Base-by-base conservation (phyloP, 2,888 invertebrate species). In the Andricus quercusramuli region DNA sequence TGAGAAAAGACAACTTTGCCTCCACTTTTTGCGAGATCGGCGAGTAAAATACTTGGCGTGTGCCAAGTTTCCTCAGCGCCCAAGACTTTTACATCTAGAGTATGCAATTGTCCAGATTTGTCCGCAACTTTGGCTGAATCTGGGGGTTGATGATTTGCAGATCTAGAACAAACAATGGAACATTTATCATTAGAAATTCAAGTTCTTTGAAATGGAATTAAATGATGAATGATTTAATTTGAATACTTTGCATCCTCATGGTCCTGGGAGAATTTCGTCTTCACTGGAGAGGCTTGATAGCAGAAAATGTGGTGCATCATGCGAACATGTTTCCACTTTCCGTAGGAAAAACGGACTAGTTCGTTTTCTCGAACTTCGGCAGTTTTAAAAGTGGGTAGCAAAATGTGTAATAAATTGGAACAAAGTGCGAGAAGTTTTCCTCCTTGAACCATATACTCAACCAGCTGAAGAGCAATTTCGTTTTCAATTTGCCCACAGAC, bases 271-370 rank as follows among this genome's bases (percentile, higher is more conserved):
- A 97, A 97, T 89, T 96, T 96, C 87, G 97, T 96, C 91, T 96
- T 96, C 2, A 96, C 96, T 0, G 97, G 97, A 1, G 97, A 97
- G 0, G 97, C 97, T 92, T 97, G 97, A 90, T 97, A 97, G 90
- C 97, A 97, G 91, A 97, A 97, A 84, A 97, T 96, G 89, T 97
- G 97, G 92, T 97, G 97, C 94, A 97, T 96, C 96, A 97, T 96
- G 90, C 95, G 95, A 0, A 97, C 96, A 8, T 96, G 95, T 89
- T 96, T 95, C 97, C 97, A 97, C 91, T 96, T 95, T 83, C 96
- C 96, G 87, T 97, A 97, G 3, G 96, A 96, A 90, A 97, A 97
- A 86, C 96, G 95, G 2, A 97, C 97, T 77, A 97, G 93, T 92
- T 97, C 97, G 90, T 96, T 96, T 93, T 97, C 97, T 37, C 97